These are phyloP conservation scores for Polypterus bichir DNA, from an alignment of 2,113 vertebrate genomes.

Conservation along the genomic window DNA sequence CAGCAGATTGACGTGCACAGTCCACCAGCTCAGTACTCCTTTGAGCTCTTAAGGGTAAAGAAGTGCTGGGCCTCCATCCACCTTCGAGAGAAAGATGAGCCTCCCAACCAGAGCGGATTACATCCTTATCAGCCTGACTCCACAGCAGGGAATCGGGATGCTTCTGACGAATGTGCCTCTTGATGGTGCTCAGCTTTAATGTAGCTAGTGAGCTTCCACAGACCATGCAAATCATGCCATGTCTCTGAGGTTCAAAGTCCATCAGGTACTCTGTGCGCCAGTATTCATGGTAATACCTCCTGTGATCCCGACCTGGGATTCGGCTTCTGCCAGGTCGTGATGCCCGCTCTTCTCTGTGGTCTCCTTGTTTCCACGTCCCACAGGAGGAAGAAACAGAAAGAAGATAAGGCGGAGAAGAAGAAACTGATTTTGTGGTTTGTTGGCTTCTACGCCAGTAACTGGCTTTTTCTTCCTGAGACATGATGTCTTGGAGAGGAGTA, in stretches of 20 bases:
- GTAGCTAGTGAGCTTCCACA: conserved; percentile 82
- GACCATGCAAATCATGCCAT: conserved; percentile 90
- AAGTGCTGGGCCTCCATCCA: conserved; percentile 24
- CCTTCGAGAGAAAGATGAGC: conserved; percentile 62
- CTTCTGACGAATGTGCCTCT: conserved; percentile 80
- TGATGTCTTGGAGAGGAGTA: not conserved
- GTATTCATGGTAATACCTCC: conserved; percentile 87
- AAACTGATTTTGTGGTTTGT: no score
- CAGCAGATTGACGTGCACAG: conserved; percentile 20
- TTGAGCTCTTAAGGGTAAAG: conserved; percentile 9
- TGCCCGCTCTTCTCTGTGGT: conserved; percentile 55
- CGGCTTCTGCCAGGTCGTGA: conserved; percentile 68
- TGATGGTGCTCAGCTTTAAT: conserved; percentile 86
- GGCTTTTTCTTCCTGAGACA: no score
- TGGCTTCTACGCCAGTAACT: no score
- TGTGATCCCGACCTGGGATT: conserved; percentile 72
- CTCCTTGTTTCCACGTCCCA: conserved; percentile 44
- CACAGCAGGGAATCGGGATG: conserved; percentile 79
- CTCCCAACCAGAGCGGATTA: conserved; percentile 81
- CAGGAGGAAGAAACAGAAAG: conserved; percentile 30
- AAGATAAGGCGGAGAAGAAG: no score
- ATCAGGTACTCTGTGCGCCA: conserved; percentile 87
- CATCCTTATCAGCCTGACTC: conserved; percentile 72
- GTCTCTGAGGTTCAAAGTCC: conserved; percentile 74
- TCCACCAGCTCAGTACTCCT: conserved; percentile 27